Evolutionary conservation across 1,140 invertebrate genomes (phyloP).

Genomic region (Stegodyphus mimosarum): DNA sequence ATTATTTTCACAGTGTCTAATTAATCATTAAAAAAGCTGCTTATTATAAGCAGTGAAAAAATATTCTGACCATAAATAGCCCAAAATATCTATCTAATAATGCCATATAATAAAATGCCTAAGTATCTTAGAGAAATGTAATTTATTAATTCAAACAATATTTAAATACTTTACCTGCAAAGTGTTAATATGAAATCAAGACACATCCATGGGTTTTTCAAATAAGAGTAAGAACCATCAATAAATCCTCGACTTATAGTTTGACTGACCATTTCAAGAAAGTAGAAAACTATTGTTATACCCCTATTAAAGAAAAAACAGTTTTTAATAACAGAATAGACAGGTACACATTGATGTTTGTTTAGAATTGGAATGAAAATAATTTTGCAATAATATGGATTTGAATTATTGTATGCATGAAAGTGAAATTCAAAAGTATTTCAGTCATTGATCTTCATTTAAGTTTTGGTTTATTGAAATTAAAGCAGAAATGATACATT

Average conservation of each 20-base stretch:
- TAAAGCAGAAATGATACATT: no score
- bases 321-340: background rate
- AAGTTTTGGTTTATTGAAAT: no score
- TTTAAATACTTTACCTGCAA: conserved; percentile 5
- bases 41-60: background rate
- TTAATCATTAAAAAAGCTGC: background rate
- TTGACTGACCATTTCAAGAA: conserved; percentile 14
- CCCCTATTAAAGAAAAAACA: conserved; percentile 1
- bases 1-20: background rate
- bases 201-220: conserved; percentile 49
- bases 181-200: conserved; percentile 44
- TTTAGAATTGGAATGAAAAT: no score
- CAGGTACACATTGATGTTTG: background rate
- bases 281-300: conserved; percentile 29
- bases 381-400: no score
- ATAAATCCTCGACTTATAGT: conserved; percentile 21
- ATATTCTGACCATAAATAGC: background rate
- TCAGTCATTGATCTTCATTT: no score
- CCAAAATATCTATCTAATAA: background rate
- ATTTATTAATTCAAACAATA: background rate
- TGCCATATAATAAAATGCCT: background rate
- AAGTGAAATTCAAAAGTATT: no score
- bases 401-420: no score
- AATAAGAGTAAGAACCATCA: conserved; percentile 22
- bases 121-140: background rate